Evolutionary conservation across 2,113 vertebrate species (phyloP).

Genomic region (Clarias macrocephalus): DNA sequence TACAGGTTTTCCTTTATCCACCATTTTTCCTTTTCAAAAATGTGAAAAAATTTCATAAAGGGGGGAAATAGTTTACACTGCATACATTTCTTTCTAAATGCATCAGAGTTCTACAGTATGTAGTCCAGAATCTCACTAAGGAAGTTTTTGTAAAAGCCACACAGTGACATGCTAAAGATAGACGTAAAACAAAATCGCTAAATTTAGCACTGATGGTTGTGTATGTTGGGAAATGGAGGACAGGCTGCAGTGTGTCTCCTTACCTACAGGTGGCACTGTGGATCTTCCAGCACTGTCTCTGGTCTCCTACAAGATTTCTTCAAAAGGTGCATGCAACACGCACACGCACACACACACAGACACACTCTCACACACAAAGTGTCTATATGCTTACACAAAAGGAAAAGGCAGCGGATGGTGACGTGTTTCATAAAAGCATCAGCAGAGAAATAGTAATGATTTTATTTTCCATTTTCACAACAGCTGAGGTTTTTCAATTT

Average conservation of each 20-base stretch:
- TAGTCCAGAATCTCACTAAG: background rate
- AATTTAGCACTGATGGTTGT: background rate
- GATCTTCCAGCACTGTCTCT: background rate
- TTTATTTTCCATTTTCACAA: constrained; percentile 14
- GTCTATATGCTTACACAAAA: background rate
- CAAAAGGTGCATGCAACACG: background rate
- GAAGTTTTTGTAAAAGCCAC: background rate
- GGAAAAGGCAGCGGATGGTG: constrained; percentile 8
- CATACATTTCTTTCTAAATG: background rate
- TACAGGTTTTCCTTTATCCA: background rate
- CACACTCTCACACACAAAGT: background rate
- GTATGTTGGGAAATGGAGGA: background rate
- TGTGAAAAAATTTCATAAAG: background rate
- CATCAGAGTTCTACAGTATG: background rate
- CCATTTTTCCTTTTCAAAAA: background rate
- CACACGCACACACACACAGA: background rate
- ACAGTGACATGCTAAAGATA: background rate
- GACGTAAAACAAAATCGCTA: background rate
- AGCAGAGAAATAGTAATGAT: constrained; percentile 26
- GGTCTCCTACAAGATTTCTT: background rate
- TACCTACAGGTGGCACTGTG: constrained; percentile 5
- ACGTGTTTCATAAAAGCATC: constrained; percentile 19
- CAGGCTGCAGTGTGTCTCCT: background rate
- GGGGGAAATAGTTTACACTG: background rate
- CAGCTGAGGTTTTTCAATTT: background rate